Conservation (phyloP, 2,888 invertebrate genomes). For the Aphidius colemani region DNA sequence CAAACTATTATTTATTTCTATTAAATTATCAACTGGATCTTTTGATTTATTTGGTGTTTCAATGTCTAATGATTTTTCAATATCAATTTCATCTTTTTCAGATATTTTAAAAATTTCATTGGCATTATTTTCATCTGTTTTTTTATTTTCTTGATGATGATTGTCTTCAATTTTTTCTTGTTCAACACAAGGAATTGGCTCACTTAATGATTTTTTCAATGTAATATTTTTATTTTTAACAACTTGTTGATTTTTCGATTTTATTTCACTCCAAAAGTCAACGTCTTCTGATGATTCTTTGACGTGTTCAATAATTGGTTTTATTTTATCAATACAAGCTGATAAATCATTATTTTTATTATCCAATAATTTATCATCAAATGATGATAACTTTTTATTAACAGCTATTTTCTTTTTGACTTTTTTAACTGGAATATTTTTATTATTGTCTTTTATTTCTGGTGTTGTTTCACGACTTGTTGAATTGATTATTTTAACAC, state of each 20-base stretch:
- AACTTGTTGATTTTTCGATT: conserved; percentile 4
- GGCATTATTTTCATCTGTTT: conserved; percentile 40
- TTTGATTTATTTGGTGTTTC: conserved; percentile 18
- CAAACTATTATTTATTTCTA: conserved; percentile 37
- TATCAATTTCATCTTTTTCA: too few relatives aligned
- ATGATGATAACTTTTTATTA: background rate
- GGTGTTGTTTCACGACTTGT: background rate
- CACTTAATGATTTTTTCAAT: too few relatives aligned
- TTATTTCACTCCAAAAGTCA: conserved; percentile 56
- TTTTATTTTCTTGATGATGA: conserved; percentile 35
- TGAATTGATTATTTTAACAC: background rate
- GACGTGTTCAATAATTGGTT: conserved; percentile 5
- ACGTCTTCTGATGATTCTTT: conserved; percentile 41
- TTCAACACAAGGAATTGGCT: too few relatives aligned
- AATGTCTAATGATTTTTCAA: background rate
- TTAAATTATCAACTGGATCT: conserved; percentile 23
- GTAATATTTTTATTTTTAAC: background rate
- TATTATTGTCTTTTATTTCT: background rate
- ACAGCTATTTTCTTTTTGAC: conserved; percentile 9
- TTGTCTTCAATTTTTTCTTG: conserved; percentile 23
- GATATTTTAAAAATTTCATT: conserved; percentile 35
- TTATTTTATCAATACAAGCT: background rate
- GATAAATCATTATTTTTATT: conserved; percentile 8
- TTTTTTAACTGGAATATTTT: conserved; percentile 14
- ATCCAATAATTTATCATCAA: background rate